A percentile compares a stretch with the other conserved stretches of the same genome.
Conservation (phyloP, 2,113 vertebrate genomes). For the Eretmochelys imbricata region DNA sequence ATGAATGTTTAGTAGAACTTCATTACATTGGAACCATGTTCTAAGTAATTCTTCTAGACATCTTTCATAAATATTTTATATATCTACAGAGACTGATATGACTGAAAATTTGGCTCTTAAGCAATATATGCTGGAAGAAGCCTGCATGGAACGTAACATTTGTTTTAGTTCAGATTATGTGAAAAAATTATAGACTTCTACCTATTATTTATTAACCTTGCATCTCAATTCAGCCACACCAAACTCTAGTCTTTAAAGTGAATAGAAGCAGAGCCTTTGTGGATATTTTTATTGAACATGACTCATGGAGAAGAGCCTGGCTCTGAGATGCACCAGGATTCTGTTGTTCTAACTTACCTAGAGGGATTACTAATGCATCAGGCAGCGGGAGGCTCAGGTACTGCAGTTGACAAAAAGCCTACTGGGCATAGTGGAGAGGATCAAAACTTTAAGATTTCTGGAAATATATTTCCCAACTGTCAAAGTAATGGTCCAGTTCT, state of each 20-base stretch:
- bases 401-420: slow-evolving; percentile 88
- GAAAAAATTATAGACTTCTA: slow-evolving; percentile 48
- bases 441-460: slow-evolving; percentile 86
- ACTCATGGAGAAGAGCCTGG: slow-evolving; percentile 99
- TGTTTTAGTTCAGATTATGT: slow-evolving; percentile 43
- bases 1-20: slow-evolving; percentile 13
- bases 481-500: slow-evolving; percentile 86
- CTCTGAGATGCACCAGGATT: slow-evolving; percentile 99
- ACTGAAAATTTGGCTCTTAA: slow-evolving; percentile 42
- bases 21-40: slow-evolving; percentile 4
- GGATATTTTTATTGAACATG: slow-evolving; percentile 98
- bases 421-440: slow-evolving; percentile 86
- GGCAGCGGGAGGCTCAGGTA: slow-evolving; percentile 92
- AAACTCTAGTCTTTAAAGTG: slow-evolving; percentile 69
- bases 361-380: slow-evolving; percentile 99
- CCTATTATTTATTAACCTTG: slow-evolving; percentile 52
- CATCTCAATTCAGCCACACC: slow-evolving; percentile 41
- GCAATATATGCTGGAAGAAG: slow-evolving; percentile 50
- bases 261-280: slow-evolving; percentile 81
- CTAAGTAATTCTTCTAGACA: slow-evolving; percentile 34
- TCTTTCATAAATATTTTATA: neutral
- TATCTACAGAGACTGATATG: slow-evolving; percentile 36
- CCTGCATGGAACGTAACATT: slow-evolving; percentile 52
- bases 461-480: slow-evolving; percentile 83
- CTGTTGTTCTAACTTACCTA: slow-evolving; percentile 99